Base-by-base conservation (phyloP, 2,797 vertebrate species). In the Megalops cyprinoides region DNA sequence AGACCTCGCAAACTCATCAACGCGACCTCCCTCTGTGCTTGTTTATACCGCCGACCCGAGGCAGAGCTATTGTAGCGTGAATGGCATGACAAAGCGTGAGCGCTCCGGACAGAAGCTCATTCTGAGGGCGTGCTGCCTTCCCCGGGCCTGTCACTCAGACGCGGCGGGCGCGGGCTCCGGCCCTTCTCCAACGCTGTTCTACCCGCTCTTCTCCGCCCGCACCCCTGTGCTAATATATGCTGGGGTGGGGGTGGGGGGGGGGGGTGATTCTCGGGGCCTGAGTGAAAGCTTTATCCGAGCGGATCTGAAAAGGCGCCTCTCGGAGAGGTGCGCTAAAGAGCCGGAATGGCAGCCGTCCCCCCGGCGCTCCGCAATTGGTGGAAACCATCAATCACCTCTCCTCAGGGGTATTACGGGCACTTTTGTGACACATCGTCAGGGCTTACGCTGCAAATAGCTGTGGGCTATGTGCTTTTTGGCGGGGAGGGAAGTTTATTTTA, bases 41-140 rank as follows among this genome's bases (percentile, higher is more conserved):
- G 65, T 69, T 69, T 69, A 69, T 42, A 69, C 65, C 37, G 37
- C 65, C 37, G n/a, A 69, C 65, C 65, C 23, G 37, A 69, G 65
- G 37, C 65, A 23, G 20, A 42, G 10, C 20, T 23, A 42, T 18
- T 69, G 65, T 69, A 69, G 65, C 65, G 65, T 69, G 65, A 69
- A 69, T 69, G 65, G 34, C 65, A 69, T 37, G 42, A 37, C 18
- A 42, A 69, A 39, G 37, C 42, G 37, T 34, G 37, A 7, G 39
- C 37, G 15, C 3, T 6, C 65, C 9, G 65, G 65, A 69, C 65
- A 42, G 15, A 23, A 23, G 18, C 37, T 18, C 37, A 7, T 42
- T 69, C 42, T 42, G 42, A 69, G 65, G 42, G 60, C 9, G 60
- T 31, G 0, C 9, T 31, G 1, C n/a, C n/a, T n/a, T 15, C 10